These are phyloP conservation scores for Slavum lentiscoides DNA, from an alignment of 2,888 invertebrate species.

Conservation along the genomic window DNA sequence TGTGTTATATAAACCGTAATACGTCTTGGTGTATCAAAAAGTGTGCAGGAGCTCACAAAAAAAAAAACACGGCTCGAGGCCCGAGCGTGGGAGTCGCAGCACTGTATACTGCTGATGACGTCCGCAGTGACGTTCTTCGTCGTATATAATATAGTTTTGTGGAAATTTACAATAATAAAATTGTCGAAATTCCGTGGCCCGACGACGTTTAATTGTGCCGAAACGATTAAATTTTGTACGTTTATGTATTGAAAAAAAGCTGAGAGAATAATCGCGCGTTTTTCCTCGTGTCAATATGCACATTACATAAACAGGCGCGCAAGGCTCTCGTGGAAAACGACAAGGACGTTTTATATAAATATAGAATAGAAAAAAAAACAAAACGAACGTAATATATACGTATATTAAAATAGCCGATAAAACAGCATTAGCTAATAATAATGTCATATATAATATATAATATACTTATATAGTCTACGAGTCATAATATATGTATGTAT, in stretches of 20 bases:
- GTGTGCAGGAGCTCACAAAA: no score
- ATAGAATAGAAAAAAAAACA: background rate
- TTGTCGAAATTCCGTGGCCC: background rate
- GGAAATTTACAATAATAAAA: background rate
- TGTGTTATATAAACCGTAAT: no score
- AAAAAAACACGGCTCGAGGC: no score
- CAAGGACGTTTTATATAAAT: constrained; percentile 1
- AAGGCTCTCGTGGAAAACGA: background rate
- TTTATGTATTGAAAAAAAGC: background rate
- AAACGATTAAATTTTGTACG: constrained; percentile 18
- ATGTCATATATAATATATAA: no score
- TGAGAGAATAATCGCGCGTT: constrained; percentile 13
- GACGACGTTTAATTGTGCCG: constrained; percentile 10
- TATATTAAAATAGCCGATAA: background rate
- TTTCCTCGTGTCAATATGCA: background rate
- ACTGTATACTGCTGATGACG: no score
- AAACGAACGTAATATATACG: no score
- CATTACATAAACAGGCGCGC: background rate
- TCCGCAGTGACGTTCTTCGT: no score
- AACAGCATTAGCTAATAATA: background rate
- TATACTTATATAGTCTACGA: no score
- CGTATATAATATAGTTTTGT: background rate
- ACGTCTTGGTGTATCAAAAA: no score
- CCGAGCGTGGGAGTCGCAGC: no score
- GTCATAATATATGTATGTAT: no score